These are phyloP conservation scores for Cydia strobilella DNA, from an alignment of 1,140 invertebrate genomes.

Conservation along the genomic window DNA sequence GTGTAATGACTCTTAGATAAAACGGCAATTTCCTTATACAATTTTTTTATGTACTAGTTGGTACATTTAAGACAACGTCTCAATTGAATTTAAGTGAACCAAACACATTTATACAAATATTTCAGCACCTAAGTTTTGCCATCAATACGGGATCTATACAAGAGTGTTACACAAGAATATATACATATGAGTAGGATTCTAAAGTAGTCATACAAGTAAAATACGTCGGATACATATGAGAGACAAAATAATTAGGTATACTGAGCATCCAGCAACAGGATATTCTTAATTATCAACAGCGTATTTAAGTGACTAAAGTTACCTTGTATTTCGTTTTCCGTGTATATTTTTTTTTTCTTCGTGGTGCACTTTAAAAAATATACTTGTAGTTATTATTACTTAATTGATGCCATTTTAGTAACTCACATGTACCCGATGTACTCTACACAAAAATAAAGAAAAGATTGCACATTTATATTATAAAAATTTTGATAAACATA, in stretches of 20 bases:
- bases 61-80: background rate
- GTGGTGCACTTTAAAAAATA: too few species aligned
- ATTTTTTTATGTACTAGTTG: background rate
- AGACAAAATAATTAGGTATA: too few species aligned
- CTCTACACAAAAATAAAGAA: background rate
- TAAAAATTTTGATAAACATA: conserved; percentile 2
- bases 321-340: too few species aligned
- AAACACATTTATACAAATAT: conserved; percentile 1
- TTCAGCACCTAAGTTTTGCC: conserved; percentile 47
- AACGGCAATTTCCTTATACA: too few species aligned
- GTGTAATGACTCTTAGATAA: too few species aligned
- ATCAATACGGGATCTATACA: conserved; percentile 19
- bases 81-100: background rate
- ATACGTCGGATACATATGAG: background rate
- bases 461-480: conserved; percentile 17
- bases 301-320: too few species aligned
- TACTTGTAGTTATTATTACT: too few species aligned
- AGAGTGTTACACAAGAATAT: background rate
- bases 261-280: too few species aligned
- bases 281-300: too few species aligned
- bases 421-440: background rate
- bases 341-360: too few species aligned
- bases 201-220: background rate
- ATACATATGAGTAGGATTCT: conserved; percentile 1
- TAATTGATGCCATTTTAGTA: too few species aligned